Conservation (phyloP, 2,113 vertebrate genomes). For the Lepisosteus osseus region DNA sequence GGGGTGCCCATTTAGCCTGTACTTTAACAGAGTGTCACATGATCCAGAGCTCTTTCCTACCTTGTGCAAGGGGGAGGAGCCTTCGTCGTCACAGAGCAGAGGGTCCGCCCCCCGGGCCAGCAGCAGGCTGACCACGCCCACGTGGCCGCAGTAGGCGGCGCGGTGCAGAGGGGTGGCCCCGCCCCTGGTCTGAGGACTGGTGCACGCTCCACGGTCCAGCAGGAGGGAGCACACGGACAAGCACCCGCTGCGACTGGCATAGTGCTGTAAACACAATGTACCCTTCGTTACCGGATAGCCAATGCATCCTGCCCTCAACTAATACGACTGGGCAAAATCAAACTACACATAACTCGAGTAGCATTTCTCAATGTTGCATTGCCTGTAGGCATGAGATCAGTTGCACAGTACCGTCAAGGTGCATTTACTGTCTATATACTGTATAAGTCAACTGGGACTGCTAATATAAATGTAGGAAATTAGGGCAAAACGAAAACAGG, state of each 20-base stretch:
- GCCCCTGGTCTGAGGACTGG: constrained; percentile 73
- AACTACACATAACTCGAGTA: not conserved
- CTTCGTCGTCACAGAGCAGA: constrained; percentile 65
- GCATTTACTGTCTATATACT: no score
- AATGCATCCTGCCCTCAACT: no score
- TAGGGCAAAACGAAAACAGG: no score
- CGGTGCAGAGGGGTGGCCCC: constrained; percentile 84
- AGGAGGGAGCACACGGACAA: constrained; percentile 63
- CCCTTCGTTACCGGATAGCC: not conserved
- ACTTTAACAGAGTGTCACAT: not conserved
- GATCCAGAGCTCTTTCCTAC: constrained; percentile 36
- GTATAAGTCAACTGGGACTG: no score
- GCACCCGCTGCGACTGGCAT: constrained; percentile 81
- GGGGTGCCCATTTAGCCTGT: not conserved
- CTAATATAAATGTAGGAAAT: no score
- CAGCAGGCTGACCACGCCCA: constrained; percentile 66
- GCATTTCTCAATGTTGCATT: no score
- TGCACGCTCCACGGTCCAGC: constrained; percentile 58
- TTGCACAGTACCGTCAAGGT: no score
- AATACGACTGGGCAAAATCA: not conserved
- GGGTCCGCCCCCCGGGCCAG: constrained; percentile 71
- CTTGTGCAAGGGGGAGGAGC: constrained; percentile 81
- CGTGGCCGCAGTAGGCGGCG: constrained; percentile 81
- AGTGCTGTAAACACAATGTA: constrained; percentile 69
- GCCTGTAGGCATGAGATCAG: no score